These are phyloP conservation scores for Nudaria mundana DNA, from an alignment of 2,888 invertebrate genomes.

Conservation along the genomic window DNA sequence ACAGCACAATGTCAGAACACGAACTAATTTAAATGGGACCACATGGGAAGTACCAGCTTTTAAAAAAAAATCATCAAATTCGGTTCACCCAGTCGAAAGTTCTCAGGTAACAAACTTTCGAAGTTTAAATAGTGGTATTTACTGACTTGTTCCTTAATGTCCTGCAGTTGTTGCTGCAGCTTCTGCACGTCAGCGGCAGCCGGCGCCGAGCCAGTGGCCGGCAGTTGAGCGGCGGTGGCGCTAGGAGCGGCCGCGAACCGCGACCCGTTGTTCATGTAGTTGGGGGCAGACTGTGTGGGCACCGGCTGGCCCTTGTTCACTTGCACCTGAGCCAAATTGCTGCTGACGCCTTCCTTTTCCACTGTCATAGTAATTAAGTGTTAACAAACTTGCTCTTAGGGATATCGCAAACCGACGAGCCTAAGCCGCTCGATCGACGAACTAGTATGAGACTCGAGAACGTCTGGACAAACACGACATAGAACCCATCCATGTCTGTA, in stretches of 20 bases:
- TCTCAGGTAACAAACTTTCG: too few relatives aligned
- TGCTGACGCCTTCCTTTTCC: conserved; percentile 54
- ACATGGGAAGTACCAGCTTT: too few relatives aligned
- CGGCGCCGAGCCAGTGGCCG: conserved; percentile 23
- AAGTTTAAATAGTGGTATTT: not conserved
- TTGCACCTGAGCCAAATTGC: conserved; percentile 70
- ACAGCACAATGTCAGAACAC: too few relatives aligned
- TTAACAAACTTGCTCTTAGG: too few relatives aligned
- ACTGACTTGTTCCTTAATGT: conserved; percentile 96
- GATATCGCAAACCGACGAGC: too few relatives aligned
- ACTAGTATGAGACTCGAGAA: too few relatives aligned
- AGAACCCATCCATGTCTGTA: too few relatives aligned
- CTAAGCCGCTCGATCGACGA: too few relatives aligned
- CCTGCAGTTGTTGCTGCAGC: conserved; percentile 89
- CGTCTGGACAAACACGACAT: too few relatives aligned
- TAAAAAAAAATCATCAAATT: too few relatives aligned
- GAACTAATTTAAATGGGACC: too few relatives aligned
- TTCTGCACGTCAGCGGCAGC: conserved; percentile 87
- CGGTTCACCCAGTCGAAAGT: too few relatives aligned
- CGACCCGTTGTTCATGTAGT: conserved; percentile 72
- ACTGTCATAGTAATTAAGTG: conserved; percentile 37
- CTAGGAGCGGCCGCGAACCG: conserved; percentile 42
- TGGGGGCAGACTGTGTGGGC: conserved; percentile 66
- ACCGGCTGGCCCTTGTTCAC: conserved; percentile 75
- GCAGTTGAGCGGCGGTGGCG: conserved; percentile 33